Evolutionary conservation across 1,140 invertebrate genomes (phyloP), one percentile per base, ranked within the genome.

Genomic region (Magallana angulata): DNA sequence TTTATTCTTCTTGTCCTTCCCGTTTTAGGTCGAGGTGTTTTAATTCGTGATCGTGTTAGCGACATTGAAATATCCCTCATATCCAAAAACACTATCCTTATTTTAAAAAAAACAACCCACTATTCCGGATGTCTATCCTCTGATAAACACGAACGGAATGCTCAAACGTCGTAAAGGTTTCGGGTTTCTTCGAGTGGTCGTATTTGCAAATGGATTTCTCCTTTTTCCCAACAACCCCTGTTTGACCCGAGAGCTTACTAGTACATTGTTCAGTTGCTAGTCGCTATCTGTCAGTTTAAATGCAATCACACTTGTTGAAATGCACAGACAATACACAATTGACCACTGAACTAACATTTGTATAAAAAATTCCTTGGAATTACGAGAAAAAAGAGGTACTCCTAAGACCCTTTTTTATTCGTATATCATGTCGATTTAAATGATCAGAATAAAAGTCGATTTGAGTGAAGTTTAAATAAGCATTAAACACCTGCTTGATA

Each of bases 61-160:
- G 68, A 76, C 68, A 76, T 76, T 30, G 68, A 76, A 76, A 76
- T 36, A 76, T 76, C 68, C 24, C 9, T 76, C 68, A 76, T 76
- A 30, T 76, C 68, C 18, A 76, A 76, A 48, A 48, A 48, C 36
- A 48, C 36, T 48, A 48, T 48, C 36, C 36, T 48, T 48, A 48
- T 48, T 24, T 24, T 24, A 48, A 48, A 48, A 48, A 48, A 24
- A 24, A 24, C 24, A 24, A 24, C 24, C 24, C 5, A 48, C 36
- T 76, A 62, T 76, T 36, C 68, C 24, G 12, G 24, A 36, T 30
- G 36, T 76, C 24, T 76, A 18, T 76, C 60, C 6, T 62, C n/a
- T n/a, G 14, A 30, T 30, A 11, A 30, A 76, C 68, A 24, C 18
- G 8, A 76, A 24, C 6, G 68, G 8, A 76, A 76, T 76, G 68